phyloP scores from a whole-genome alignment of 2,113 vertebrate genomes.

The Neolamprologus cancellatus region DNA sequence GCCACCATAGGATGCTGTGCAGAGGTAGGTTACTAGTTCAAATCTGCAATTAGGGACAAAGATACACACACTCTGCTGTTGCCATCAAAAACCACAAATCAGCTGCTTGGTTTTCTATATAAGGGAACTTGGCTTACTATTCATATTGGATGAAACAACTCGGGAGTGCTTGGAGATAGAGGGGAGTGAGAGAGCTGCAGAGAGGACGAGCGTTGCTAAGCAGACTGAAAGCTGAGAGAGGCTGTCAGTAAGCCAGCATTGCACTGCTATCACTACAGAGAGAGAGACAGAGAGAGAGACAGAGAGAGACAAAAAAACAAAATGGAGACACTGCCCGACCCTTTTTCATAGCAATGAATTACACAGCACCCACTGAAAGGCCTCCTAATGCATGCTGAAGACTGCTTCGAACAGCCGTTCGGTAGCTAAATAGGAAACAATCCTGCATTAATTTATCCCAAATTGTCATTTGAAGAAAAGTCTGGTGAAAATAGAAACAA shows the following conservation, averaged over 20 bases:
- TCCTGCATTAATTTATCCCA: background rate
- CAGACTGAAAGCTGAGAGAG: constrained; percentile 59
- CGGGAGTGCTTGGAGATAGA: constrained; percentile 39
- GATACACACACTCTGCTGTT: background rate
- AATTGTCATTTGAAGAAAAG: background rate
- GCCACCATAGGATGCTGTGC: background rate
- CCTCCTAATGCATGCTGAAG: background rate
- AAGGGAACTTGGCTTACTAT: constrained; percentile 18
- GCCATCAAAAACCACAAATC: background rate
- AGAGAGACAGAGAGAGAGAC: background rate
- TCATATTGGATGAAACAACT: constrained; percentile 35
- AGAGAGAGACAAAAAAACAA: constrained; percentile 31
- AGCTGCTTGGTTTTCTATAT: background rate
- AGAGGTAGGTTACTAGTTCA: constrained; percentile 11
- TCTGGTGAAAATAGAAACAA: background rate
- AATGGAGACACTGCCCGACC: constrained; percentile 53
- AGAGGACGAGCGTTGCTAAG: constrained; percentile 64
- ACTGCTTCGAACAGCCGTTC: background rate
- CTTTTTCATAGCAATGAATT: background rate
- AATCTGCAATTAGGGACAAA: background rate
- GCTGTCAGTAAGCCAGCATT: constrained; percentile 55
- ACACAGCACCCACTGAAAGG: background rate
- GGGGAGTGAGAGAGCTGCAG: constrained; percentile 42
- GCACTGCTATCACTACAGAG: constrained; percentile 40
- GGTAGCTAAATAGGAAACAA: background rate